These are phyloP conservation scores for Cecidostiba fungosa DNA, from an alignment of 2,888 invertebrate species.

Conservation along the genomic window DNA sequence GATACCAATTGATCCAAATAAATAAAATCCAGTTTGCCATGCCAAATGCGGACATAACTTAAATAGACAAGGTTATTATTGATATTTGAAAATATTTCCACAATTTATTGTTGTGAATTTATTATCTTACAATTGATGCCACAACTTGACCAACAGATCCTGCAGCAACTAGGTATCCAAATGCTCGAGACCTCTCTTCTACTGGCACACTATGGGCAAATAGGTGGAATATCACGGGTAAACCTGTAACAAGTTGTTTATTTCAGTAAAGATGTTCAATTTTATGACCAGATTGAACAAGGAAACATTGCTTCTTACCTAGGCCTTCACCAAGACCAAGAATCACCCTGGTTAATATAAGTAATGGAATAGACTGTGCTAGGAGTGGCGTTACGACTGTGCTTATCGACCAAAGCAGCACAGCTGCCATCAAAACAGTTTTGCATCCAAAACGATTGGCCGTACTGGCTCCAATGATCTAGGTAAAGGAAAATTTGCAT, in stretches of 20 bases:
- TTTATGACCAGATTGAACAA: not conserved
- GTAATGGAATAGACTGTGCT: slow-evolving; percentile 84
- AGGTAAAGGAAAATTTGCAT: slow-evolving; percentile 23
- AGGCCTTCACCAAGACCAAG: slow-evolving; percentile 89
- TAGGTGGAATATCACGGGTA: slow-evolving; percentile 89
- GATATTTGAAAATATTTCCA: slow-evolving; percentile 2
- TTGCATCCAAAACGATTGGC: slow-evolving; percentile 87
- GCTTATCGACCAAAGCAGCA: slow-evolving; percentile 87
- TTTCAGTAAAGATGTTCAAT: slow-evolving; percentile 23
- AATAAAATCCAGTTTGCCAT: slow-evolving; percentile 86
- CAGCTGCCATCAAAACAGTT: slow-evolving; percentile 85
- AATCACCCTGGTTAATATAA: slow-evolving; percentile 85
- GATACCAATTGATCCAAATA: slow-evolving; percentile 86
- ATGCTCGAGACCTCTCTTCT: slow-evolving; percentile 87
- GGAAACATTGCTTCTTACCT: slow-evolving; percentile 79
- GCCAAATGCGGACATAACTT: slow-evolving; percentile 86
- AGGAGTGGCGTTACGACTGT: slow-evolving; percentile 86
- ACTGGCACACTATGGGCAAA: slow-evolving; percentile 87
- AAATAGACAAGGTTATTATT: slow-evolving; percentile 60
- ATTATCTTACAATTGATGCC: slow-evolving; percentile 84
- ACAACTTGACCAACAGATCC: slow-evolving; percentile 89
- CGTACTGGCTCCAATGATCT: slow-evolving; percentile 86
- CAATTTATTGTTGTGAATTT: not conserved
- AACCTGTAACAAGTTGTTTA: slow-evolving; percentile 80
- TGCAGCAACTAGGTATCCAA: slow-evolving; percentile 87